phyloP scores from a whole-genome alignment of 2,888 invertebrate species.

The Eilema griseolum region DNA sequence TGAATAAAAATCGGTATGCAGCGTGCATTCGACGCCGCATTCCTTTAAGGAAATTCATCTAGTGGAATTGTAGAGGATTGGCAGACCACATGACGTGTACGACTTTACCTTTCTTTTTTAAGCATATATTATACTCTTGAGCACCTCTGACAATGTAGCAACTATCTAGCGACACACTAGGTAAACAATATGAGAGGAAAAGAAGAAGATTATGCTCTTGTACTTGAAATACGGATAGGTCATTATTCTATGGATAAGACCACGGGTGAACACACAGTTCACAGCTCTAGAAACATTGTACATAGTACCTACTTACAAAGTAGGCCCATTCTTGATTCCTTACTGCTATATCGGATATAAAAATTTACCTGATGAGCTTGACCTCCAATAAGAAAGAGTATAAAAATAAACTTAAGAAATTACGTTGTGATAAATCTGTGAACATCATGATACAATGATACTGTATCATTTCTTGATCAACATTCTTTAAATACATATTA shows the following conservation, averaged over 20 bases:
- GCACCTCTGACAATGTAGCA: too few relatives aligned
- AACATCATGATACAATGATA: slow-evolving; percentile 28
- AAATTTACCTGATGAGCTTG: not conserved
- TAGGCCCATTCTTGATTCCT: slow-evolving; percentile 6
- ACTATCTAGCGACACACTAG: too few relatives aligned
- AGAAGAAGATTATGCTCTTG: too few relatives aligned
- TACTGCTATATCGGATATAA: slow-evolving; percentile 1
- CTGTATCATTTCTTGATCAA: slow-evolving; percentile 24
- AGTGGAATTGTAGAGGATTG: slow-evolving; percentile 46
- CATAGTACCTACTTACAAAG: not conserved
- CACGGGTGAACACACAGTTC: not conserved
- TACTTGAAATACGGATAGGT: not conserved
- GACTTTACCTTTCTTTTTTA: slow-evolving; percentile 43
- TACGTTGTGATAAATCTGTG: not conserved
- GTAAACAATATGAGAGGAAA: too few relatives aligned
- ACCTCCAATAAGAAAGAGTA: slow-evolving; percentile 12
- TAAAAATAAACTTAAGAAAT: slow-evolving; percentile 12
- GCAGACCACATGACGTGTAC: slow-evolving; percentile 31
- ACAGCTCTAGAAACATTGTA: not conserved
- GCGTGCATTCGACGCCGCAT: slow-evolving; percentile 46
- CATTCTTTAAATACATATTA: slow-evolving; percentile 37
- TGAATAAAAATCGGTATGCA: slow-evolving; percentile 40
- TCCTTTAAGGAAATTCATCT: slow-evolving; percentile 52
- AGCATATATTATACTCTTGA: slow-evolving; percentile 19
- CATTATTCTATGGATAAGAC: not conserved